phyloP scores from a whole-genome alignment of 2,888 invertebrate genomes.

The Sacculina carcini region DNA sequence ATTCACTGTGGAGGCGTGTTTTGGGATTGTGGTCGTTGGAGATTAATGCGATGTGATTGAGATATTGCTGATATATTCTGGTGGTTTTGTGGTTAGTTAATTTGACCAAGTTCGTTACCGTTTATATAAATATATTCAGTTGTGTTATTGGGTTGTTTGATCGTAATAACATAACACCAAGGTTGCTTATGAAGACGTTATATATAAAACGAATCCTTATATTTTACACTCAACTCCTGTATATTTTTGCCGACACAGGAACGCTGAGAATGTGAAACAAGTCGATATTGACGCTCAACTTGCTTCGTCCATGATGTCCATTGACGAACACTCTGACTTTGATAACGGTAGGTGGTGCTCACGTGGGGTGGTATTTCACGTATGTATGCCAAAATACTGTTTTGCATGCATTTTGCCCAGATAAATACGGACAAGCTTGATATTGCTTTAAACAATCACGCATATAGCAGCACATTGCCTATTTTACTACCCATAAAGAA shows the following conservation, averaged over 20 bases:
- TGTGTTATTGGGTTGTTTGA: too few relatives aligned
- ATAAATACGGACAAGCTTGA: background rate
- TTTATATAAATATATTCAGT: too few relatives aligned
- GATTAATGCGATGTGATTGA: too few relatives aligned
- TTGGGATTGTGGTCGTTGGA: too few relatives aligned
- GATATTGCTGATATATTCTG: too few relatives aligned
- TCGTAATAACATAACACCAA: too few relatives aligned
- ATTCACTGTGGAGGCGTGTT: too few relatives aligned
- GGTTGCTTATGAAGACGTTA: too few relatives aligned
- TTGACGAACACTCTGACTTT: slow-evolving; percentile 91
- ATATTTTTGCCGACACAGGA: slow-evolving; percentile 21
- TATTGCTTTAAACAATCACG: background rate
- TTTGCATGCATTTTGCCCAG: background rate
- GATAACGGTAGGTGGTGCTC: slow-evolving; percentile 36
- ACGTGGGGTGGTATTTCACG: slow-evolving; percentile 15
- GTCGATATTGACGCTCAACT: slow-evolving; percentile 73
- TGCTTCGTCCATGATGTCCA: slow-evolving; percentile 76
- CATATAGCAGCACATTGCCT: background rate
- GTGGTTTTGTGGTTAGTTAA: too few relatives aligned
- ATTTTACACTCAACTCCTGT: background rate
- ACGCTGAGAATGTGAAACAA: slow-evolving; percentile 88
- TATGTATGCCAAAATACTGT: background rate
- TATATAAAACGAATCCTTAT: too few relatives aligned
- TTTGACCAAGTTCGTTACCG: too few relatives aligned
- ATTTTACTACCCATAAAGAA: too few relatives aligned